Evolutionary conservation across 1,140 invertebrate species (phyloP), one percentile per base, ranked within the genome.

Genomic region (Scaptomyza graminum): DNA sequence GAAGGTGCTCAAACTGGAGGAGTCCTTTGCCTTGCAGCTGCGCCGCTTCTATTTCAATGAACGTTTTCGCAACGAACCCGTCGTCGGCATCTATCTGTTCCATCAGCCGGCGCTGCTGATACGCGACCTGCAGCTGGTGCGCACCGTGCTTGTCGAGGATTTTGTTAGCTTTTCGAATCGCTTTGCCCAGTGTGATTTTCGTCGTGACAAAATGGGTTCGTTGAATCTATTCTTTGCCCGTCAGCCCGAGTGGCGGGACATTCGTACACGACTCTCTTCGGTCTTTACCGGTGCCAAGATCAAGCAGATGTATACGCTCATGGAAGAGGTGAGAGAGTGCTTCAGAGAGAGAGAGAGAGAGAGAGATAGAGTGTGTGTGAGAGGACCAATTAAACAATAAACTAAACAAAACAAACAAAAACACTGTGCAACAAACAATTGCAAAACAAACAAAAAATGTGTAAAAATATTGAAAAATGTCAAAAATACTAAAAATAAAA

Each of bases 271-370:
- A 41, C 71, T 94, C 18, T 93, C 93, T 1, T 93, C 93, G 8
- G 92, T 93, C 8, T 94, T 94, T 47, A 92, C 94, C 0, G 92
- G 92, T 5, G 92, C 92, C 43, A 94, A 94, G 76, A 85, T 94
- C 34, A 94, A 93, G 72, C 91, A 91, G 59, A 94, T 94, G 93
- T 94, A 94, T 83, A 92, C 93, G 46, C 85, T 94, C 22, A 79
- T 94, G 76, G 87, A 75, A 59, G 92, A 94, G 84, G 67, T 91
- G 76, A 72, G 83, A 76, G 50, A 39, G 22, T 9, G 7, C 8
- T 0, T 2, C 6, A 34, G 31, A 34, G 8, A 8, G 31, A 9
- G 31, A 34, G 6, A 41, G n/a, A 41, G 12, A 41, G 31, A 34
- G 8, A 8, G 31, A 9, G 31, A 34, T 6, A 39, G 12, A 39